phyloP scores from a whole-genome alignment of 2,888 invertebrate species.

The Pocota personata region DNA sequence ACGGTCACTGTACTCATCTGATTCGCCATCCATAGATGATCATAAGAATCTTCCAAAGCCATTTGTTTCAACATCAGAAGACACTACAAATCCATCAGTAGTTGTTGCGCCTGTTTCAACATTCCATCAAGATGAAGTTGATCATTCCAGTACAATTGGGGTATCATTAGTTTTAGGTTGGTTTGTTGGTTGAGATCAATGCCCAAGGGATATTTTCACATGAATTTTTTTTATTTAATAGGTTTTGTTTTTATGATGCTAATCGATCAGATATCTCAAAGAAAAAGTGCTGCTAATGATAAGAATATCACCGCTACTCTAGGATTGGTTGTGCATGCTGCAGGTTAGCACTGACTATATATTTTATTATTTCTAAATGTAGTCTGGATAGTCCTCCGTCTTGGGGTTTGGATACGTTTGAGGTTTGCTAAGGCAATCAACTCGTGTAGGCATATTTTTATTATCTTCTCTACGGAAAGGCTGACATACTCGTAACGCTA shows the following conservation, averaged over 20 bases:
- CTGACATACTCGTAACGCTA: too few relatives aligned
- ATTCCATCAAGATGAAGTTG: slow-evolving; percentile 68
- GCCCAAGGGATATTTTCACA: background rate
- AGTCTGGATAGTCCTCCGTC: too few relatives aligned
- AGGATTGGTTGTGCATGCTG: slow-evolving; percentile 98
- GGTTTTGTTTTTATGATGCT: slow-evolving; percentile 99
- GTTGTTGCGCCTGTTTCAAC: slow-evolving; percentile 2
- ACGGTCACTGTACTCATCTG: slow-evolving; percentile 86
- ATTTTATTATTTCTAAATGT: background rate
- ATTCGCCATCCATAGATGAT: background rate
- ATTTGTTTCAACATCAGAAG: slow-evolving; percentile 8
- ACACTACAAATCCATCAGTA: slow-evolving; percentile 2
- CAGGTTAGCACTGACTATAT: slow-evolving; percentile 84
- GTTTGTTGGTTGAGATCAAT: background rate
- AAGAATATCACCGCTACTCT: slow-evolving; percentile 96
- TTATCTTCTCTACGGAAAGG: too few relatives aligned
- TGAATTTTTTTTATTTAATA: slow-evolving; percentile 76
- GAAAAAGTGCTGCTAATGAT: slow-evolving; percentile 85
- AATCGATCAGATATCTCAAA: slow-evolving; percentile 91
- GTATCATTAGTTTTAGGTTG: slow-evolving; percentile 92
- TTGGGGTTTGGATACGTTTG: too few relatives aligned
- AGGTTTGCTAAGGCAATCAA: background rate
- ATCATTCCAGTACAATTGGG: slow-evolving; percentile 87
- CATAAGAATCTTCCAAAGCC: background rate
- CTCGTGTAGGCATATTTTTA: too few relatives aligned